Percentiles rank a stretch among this genome's conserved stretches.
Evolutionary conservation across 2,113 vertebrate species (phyloP).

Genomic region (Albula goreensis): DNA sequence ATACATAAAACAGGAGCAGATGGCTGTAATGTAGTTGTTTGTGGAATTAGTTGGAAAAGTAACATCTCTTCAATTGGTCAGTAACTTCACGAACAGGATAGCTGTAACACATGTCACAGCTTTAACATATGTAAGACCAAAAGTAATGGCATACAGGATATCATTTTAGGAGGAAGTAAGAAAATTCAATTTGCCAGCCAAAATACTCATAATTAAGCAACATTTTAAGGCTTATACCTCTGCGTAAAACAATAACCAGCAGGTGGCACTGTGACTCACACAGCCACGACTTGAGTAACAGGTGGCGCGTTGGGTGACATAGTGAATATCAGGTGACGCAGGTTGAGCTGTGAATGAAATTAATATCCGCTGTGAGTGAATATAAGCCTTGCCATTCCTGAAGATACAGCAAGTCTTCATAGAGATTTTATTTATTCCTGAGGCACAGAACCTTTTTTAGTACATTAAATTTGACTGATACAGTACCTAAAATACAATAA

Average conservation of each 20-base stretch:
- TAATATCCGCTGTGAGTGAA: neutral
- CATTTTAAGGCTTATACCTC: no score
- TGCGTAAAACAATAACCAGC: neutral
- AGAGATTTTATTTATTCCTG: neutral
- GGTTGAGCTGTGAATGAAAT: neutral
- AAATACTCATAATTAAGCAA: no score
- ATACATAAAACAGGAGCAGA: no score
- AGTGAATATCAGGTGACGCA: neutral
- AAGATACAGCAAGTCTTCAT: neutral
- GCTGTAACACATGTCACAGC: no score
- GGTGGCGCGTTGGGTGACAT: neutral
- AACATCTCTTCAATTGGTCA: no score
- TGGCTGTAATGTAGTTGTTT: no score
- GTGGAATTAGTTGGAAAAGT: no score
- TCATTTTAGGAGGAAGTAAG: no score
- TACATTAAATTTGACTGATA: neutral
- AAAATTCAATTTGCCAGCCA: no score
- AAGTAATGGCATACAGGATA: no score
- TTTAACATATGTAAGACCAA: no score
- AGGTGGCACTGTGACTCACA: neutral
- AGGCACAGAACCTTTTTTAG: neutral
- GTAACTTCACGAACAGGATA: no score
- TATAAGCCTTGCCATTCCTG: neutral
- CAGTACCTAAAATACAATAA: neutral
- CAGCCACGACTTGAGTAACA: neutral